Evolutionary conservation across 2,888 invertebrate species (phyloP).

Genomic region (Resseliella maxima): DNA sequence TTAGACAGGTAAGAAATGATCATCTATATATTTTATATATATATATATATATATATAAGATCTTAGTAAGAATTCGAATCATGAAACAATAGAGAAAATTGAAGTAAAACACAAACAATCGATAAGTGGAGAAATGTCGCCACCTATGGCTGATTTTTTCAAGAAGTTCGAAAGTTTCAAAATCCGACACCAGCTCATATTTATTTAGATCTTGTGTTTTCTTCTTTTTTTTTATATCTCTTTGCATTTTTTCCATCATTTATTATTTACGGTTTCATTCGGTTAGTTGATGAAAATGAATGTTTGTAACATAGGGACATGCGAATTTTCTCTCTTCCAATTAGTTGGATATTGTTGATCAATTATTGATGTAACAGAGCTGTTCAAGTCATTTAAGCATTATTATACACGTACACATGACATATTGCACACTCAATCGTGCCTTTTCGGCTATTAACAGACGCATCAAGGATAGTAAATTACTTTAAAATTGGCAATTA

Average conservation of each 20-base stretch:
- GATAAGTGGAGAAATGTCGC: neutral
- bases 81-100: neutral
- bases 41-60: too few relatives aligned
- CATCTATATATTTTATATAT: neutral
- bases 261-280: too few relatives aligned
- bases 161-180: too few relatives aligned
- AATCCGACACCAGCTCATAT: neutral
- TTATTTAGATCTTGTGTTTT: neutral
- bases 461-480: slow-evolving; percentile 34
- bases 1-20: slow-evolving; percentile 38
- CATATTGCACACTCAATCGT: neutral
- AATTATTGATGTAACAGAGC: too few relatives aligned
- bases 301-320: too few relatives aligned
- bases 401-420: neutral
- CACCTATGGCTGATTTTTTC: neutral
- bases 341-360: too few relatives aligned
- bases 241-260: neutral
- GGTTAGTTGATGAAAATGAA: too few relatives aligned
- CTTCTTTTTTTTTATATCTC: neutral
- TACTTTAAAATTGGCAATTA: slow-evolving; percentile 44
- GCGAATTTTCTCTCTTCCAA: too few relatives aligned
- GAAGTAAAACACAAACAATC: neutral
- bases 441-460: neutral
- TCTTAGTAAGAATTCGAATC: neutral
- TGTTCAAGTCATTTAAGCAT: neutral